Evolutionary conservation across 2,113 vertebrate genomes (phyloP).

Genomic region (Lepisosteus osseus): DNA sequence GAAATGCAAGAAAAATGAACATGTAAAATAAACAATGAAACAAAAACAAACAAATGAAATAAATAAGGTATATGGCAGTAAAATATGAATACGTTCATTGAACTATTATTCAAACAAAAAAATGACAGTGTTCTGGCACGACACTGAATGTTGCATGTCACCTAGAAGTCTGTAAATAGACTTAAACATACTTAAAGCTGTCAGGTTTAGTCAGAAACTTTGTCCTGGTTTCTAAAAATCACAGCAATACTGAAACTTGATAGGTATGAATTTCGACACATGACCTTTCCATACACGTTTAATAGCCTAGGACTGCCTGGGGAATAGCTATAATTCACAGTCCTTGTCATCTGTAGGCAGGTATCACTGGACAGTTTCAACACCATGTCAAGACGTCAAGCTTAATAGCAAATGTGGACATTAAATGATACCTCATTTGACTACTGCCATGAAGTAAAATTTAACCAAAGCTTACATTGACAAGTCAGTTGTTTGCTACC

Average conservation of each 20-base stretch:
- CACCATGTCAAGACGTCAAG: slow-evolving; percentile 6
- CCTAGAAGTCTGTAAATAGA: neutral
- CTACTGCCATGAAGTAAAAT: neutral
- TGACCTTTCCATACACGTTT: slow-evolving; percentile 18
- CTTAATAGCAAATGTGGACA: neutral
- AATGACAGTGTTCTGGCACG: neutral
- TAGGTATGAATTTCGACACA: slow-evolving; percentile 19
- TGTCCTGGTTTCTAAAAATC: neutral
- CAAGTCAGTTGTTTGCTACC: neutral
- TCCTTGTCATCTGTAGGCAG: slow-evolving; percentile 11
- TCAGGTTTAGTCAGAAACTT: neutral
- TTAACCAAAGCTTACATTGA: slow-evolving; percentile 5
- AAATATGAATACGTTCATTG: too few species aligned
- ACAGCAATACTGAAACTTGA: slow-evolving; percentile 9
- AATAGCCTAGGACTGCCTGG: slow-evolving; percentile 3
- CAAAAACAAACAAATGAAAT: too few species aligned
- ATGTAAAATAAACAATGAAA: too few species aligned
- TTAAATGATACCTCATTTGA: neutral
- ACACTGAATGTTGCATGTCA: neutral
- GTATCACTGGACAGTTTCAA: slow-evolving; percentile 2
- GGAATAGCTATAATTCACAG: neutral
- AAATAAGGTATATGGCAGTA: too few species aligned
- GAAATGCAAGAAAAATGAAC: too few species aligned
- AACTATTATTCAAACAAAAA: too few species aligned
- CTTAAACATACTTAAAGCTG: slow-evolving; percentile 2